phyloP scores from a whole-genome alignment of 2,797 vertebrate species.

The Champsocephalus gunnari region DNA sequence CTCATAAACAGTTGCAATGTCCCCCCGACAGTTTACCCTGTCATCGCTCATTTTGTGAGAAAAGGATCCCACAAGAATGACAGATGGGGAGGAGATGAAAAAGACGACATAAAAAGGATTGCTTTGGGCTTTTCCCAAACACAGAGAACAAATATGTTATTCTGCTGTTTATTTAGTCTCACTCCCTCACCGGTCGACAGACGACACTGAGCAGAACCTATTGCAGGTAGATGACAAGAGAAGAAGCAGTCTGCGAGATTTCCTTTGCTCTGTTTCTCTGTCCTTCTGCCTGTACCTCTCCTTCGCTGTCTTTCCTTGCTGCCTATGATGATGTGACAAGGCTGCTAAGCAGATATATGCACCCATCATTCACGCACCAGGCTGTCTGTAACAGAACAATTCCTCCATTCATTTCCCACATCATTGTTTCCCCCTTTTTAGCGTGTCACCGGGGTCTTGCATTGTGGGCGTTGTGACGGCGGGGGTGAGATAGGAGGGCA shows the following conservation, averaged over 20 bases:
- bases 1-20: constrained; percentile 73
- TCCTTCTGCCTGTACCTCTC: constrained; percentile 45
- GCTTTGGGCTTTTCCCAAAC: constrained; percentile 65
- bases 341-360: constrained; percentile 72
- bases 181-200: constrained; percentile 65
- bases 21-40: constrained; percentile 65
- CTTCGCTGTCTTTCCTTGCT: constrained; percentile 32
- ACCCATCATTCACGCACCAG: constrained; percentile 73
- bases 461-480: constrained; percentile 64
- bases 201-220: constrained; percentile 71
- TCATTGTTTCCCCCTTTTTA: constrained; percentile 73
- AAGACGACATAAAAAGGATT: constrained; percentile 70
- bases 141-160: constrained; percentile 59
- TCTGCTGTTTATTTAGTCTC: constrained; percentile 74
- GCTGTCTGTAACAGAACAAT: constrained; percentile 81
- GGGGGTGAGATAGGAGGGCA: constrained; percentile 80
- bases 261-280: constrained; percentile 43
- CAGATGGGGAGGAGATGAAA: constrained; percentile 70
- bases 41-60: constrained; percentile 70
- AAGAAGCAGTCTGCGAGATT: constrained; percentile 63
- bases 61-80: constrained; percentile 70
- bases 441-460: constrained; percentile 60
- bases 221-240: constrained; percentile 75
- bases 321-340: constrained; percentile 72
- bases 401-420: constrained; percentile 86